Conservation (phyloP, 2,113 vertebrate genomes). For the Silurus glanis region DNA sequence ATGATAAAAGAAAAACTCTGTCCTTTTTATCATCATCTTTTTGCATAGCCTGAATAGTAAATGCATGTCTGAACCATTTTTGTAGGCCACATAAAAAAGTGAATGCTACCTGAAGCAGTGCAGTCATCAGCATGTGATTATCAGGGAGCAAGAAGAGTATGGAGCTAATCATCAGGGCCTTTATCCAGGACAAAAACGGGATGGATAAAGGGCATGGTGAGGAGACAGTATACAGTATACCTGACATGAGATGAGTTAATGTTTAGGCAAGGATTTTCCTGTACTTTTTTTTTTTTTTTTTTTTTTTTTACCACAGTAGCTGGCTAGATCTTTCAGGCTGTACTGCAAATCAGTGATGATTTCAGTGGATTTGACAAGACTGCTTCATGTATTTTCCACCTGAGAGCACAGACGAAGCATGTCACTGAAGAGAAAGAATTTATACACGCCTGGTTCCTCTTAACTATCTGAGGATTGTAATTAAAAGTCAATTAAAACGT, state of each 20-base stretch:
- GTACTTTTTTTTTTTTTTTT: background rate
- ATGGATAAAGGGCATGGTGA: background rate
- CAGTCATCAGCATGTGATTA: constrained; percentile 1
- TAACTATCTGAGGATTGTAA: background rate
- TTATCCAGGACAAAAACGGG: background rate
- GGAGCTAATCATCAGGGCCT: background rate
- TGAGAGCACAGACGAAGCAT: background rate
- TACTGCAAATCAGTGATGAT: background rate
- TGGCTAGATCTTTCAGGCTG: background rate
- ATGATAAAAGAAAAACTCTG: background rate
- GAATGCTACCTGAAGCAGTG: constrained; percentile 10
- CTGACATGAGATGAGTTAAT: background rate
- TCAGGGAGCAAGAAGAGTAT: background rate
- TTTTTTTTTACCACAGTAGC: background rate
- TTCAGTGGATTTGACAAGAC: constrained; percentile 6
- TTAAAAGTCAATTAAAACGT: background rate
- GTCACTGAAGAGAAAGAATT: background rate
- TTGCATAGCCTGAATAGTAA: background rate
- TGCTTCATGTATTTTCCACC: background rate
- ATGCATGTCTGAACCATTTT: background rate
- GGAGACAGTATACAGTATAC: no score
- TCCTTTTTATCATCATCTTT: background rate
- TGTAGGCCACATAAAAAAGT: background rate
- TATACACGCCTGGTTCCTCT: background rate
- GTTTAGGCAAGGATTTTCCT: background rate